Evolutionary conservation across 2,797 vertebrate species (phyloP), one percentile per base, ranked within the genome.

Genomic region (Esox lucius): DNA sequence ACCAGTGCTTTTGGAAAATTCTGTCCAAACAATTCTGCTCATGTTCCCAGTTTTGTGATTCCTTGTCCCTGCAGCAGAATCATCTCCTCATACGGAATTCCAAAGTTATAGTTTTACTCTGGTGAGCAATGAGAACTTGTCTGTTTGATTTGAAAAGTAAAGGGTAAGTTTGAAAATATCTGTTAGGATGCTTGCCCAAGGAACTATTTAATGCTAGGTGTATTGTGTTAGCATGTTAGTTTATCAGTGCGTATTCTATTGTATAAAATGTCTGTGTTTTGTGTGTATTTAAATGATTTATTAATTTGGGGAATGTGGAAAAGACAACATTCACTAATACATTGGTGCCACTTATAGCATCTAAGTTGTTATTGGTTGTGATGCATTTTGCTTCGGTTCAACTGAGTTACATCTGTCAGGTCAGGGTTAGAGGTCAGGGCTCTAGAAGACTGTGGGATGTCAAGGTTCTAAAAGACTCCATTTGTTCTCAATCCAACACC

Each of bases 41-140:
- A 64, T 5, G n/a, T 77, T 69, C 70, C 77, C 81, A 53, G 68
- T 64, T 48, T 42, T 68, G 16, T 59, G 51, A 68, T 77, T 83
- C 71, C 17, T 46, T 56, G 11, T 65, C 62, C 31, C 28, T 65
- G 48, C 67, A 46, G 59, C 74, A 70, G 80, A 86, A 87, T 82
- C 87, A 91, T 91, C 90, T 74, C 82, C 77, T 51, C 42, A 61
- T 28, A n/a, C 22, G 61, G 61, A 64, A n/a, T 46, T 46, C 42
- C 51, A n/a, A 56, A 56, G 17, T n/a, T 56, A 4, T 53, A 53
- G 49, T 56, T 56, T 8, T n/a, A 9, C 53, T 56, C 19, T 9
- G 3, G 53, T 22, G 26, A 64, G 6, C n/a, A 51, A 51, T 67
- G 64, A 69, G 66, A 53, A 8, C 46, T 46, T 16, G 72, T 73